These are phyloP conservation scores for Sisyra nigra DNA, from an alignment of 2,888 invertebrate species.

Conservation along the genomic window DNA sequence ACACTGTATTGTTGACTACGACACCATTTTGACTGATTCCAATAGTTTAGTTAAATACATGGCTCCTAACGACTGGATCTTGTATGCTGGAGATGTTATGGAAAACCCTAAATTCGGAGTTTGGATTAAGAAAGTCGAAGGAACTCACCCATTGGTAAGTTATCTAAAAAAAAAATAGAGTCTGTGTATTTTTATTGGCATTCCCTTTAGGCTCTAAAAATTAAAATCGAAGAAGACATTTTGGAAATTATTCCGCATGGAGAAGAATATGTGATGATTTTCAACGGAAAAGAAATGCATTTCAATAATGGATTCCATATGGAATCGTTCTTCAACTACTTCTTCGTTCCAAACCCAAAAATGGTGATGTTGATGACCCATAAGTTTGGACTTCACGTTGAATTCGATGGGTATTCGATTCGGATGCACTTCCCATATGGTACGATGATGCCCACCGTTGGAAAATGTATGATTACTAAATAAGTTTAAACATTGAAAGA, in stretches of 20 bases:
- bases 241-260: slow-evolving; percentile 18
- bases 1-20: slow-evolving; percentile 19
- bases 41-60: slow-evolving; percentile 14
- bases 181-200: slow-evolving; percentile 2
- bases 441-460: background rate
- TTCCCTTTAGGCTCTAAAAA: slow-evolving; percentile 17
- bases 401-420: slow-evolving; percentile 16
- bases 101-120: slow-evolving; percentile 19
- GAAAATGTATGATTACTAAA: too few species aligned
- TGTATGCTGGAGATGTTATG: slow-evolving; percentile 19
- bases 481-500: too few species aligned
- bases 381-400: slow-evolving; percentile 15
- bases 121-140: slow-evolving; percentile 19
- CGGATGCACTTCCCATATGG: slow-evolving; percentile 13
- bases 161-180: background rate
- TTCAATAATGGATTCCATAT: slow-evolving; percentile 12
- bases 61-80: slow-evolving; percentile 21
- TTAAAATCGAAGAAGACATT: slow-evolving; percentile 14
- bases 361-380: slow-evolving; percentile 13
- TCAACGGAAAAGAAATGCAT: slow-evolving; percentile 15
- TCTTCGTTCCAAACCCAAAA: slow-evolving; percentile 13
- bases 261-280: slow-evolving; percentile 14
- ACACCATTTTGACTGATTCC: slow-evolving; percentile 16
- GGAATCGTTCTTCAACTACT: slow-evolving; percentile 15
- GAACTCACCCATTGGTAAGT: slow-evolving; percentile 10